Conservation (phyloP, 2,797 vertebrate species). For the Channallabes apus region DNA sequence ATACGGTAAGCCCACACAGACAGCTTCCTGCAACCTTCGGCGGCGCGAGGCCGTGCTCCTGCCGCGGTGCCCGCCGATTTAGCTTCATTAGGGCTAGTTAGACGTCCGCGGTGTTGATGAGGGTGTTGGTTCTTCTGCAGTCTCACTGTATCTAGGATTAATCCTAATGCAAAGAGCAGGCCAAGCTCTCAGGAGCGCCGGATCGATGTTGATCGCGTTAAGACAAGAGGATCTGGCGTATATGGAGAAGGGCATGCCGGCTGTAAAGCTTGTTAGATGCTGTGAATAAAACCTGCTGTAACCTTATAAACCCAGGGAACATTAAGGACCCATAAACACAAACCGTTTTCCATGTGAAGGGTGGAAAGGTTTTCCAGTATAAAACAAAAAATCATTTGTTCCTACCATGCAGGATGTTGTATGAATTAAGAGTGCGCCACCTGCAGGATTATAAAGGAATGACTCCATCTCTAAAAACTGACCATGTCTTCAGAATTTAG, state of each 20-base stretch:
- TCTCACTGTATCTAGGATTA: not conserved
- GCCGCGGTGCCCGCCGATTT: not conserved
- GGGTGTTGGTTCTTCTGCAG: not conserved
- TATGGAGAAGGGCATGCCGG: not conserved
- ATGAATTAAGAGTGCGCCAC: too few relatives aligned
- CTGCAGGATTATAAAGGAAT: too few relatives aligned
- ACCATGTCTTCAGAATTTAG: not conserved
- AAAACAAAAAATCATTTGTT: not conserved
- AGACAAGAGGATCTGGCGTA: not conserved
- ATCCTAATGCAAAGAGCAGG: not conserved
- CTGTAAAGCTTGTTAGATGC: not conserved
- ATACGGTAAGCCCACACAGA: slow-evolving; percentile 83
- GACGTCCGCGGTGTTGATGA: too few relatives aligned
- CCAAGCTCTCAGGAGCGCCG: not conserved
- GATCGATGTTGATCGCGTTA: not conserved
- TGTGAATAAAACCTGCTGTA: not conserved
- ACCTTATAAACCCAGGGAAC: not conserved
- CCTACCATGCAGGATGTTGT: too few relatives aligned
- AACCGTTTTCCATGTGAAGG: not conserved
- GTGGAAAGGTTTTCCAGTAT: slow-evolving; percentile 19
- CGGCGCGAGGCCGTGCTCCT: slow-evolving; percentile 50
- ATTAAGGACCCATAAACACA: not conserved
- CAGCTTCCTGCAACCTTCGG: not conserved
- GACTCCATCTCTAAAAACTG: not conserved
- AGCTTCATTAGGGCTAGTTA: not conserved